phyloP scores from a whole-genome alignment of 2,797 vertebrate genomes.

The Etheostoma perlongum region DNA sequence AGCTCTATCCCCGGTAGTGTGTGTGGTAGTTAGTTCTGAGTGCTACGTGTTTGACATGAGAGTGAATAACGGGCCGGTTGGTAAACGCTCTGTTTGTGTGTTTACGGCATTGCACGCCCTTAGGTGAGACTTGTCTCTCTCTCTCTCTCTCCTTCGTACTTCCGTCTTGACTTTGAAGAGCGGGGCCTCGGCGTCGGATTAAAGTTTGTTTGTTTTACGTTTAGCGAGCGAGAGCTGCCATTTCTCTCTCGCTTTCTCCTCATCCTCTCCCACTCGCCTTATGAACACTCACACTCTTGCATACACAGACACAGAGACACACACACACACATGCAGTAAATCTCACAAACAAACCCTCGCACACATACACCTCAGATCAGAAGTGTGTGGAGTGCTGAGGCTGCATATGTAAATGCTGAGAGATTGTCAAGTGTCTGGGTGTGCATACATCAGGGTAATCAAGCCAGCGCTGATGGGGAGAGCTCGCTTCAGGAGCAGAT shows the following conservation, averaged over 20 bases:
- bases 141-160: constrained; percentile 60
- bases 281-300: constrained; percentile 48
- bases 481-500: constrained; percentile 83
- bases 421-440: constrained; percentile 86
- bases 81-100: constrained; percentile 86
- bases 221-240: constrained; percentile 84
- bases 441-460: constrained; percentile 87
- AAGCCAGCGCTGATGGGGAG: constrained; percentile 84
- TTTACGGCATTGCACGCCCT: constrained; percentile 78
- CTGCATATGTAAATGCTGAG: constrained; percentile 86
- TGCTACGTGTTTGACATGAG: constrained; percentile 82
- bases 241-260: constrained; percentile 74
- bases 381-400: constrained; percentile 84
- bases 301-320: constrained; percentile 52
- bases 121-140: constrained; percentile 72
- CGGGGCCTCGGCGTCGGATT: constrained; percentile 80
- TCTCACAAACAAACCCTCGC: constrained; percentile 55
- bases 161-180: constrained; percentile 82
- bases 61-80: constrained; percentile 80
- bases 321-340: constrained; percentile 55
- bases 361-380: constrained; percentile 76
- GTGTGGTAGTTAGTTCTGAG: constrained; percentile 79
- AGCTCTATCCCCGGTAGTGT: constrained; percentile 76
- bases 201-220: constrained; percentile 88
- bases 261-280: constrained; percentile 70